Conservation (phyloP, 2,888 invertebrate genomes). For the Pedicia rivosa region DNA sequence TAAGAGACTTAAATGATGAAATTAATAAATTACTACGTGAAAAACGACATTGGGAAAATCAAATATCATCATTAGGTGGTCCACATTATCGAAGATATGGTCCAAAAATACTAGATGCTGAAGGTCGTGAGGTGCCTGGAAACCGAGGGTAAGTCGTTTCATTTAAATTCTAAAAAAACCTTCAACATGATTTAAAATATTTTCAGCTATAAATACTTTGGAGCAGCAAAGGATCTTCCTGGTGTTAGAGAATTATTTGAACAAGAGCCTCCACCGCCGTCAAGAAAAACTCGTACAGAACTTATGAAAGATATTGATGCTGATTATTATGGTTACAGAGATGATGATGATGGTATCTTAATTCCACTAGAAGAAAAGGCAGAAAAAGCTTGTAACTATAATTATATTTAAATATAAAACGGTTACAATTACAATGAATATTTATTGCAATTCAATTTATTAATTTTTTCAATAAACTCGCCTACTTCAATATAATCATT, state of each 20-base stretch:
- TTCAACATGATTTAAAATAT: background rate
- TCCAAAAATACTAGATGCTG: conserved; percentile 84
- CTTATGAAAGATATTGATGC: conserved; percentile 97
- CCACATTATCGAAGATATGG: conserved; percentile 86
- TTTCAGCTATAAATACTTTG: conserved; percentile 84
- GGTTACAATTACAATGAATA: too few relatives aligned
- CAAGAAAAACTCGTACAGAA: conserved; percentile 85
- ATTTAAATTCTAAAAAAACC: background rate
- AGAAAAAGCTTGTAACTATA: conserved; percentile 37
- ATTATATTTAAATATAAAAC: too few relatives aligned
- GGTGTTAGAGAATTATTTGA: conserved; percentile 96
- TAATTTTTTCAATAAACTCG: too few relatives aligned
- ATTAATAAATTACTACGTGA: conserved; percentile 94
- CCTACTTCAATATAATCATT: too few relatives aligned
- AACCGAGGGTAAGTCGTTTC: conserved; percentile 50
- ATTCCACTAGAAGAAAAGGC: conserved; percentile 70
- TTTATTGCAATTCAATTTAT: too few relatives aligned
- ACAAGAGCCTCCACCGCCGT: conserved; percentile 81
- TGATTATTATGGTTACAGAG: conserved; percentile 96
- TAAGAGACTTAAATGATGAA: conserved; percentile 96
- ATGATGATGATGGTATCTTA: conserved; percentile 94
- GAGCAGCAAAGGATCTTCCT: conserved; percentile 94
- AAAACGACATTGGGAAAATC: conserved; percentile 95
- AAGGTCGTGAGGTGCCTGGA: conserved; percentile 92
- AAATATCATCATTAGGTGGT: conserved; percentile 89